Percentiles rank a stretch among this genome's conserved stretches.
These are phyloP conservation scores for Microtus ochrogaster DNA, from an alignment of 2,113 vertebrate species.

Conservation along the genomic window DNA sequence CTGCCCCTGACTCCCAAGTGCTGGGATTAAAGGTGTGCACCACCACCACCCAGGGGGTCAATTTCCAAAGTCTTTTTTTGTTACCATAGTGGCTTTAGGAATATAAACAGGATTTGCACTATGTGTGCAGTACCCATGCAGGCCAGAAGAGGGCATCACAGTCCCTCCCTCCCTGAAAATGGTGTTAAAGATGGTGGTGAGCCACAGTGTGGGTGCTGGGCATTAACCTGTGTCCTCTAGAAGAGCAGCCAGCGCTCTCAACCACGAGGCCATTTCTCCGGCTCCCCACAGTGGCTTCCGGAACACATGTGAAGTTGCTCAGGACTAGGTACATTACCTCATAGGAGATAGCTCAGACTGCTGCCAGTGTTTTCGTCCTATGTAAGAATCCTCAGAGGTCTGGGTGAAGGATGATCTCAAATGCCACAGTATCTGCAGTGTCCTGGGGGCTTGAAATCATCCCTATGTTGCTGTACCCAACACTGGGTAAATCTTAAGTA, in stretches of 20 bases:
- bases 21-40: too few relatives aligned
- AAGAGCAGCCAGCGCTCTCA: not conserved
- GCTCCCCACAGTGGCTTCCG: not conserved
- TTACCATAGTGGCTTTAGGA: not conserved
- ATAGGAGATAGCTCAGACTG: not conserved
- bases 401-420: not conserved
- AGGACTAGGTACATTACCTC: not conserved
- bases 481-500: too few relatives aligned
- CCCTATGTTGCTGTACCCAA: not conserved
- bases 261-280: not conserved
- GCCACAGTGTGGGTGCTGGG: not conserved
- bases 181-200: not conserved
- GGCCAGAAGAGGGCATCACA: not conserved
- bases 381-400: not conserved
- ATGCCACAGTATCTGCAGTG: not conserved
- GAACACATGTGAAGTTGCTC: not conserved
- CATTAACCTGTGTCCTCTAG: not conserved
- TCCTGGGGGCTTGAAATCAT: not conserved
- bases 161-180: not conserved
- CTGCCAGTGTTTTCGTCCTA: not conserved
- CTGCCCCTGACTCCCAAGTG: too few relatives aligned
- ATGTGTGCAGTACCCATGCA: not conserved
- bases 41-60: too few relatives aligned
- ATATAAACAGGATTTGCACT: not conserved
- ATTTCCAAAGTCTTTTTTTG: too few relatives aligned